These are phyloP conservation scores for Limnephilus rhombicus DNA, from an alignment of 2,888 invertebrate genomes.

Conservation along the genomic window DNA sequence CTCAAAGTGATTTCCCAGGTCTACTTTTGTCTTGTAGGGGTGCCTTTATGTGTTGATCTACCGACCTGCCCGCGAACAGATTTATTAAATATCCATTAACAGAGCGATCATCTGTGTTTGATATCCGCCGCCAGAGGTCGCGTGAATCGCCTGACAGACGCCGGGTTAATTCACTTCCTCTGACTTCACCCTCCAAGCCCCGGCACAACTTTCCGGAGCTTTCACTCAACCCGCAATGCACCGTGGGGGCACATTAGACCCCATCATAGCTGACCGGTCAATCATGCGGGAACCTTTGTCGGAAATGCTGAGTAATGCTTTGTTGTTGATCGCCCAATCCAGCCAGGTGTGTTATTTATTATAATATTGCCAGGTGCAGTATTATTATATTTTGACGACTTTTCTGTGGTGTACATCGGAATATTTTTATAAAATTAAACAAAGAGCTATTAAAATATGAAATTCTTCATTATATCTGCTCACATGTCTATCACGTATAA, in stretches of 20 bases:
- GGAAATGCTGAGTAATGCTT: not conserved
- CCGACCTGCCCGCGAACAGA: slow-evolving; percentile 1
- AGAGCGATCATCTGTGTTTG: slow-evolving; percentile 36
- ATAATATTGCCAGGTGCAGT: not conserved
- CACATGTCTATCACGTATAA: too few species aligned
- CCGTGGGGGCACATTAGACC: not conserved
- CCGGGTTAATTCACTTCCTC: slow-evolving; percentile 59
- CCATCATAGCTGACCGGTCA: not conserved
- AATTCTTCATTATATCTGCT: too few species aligned
- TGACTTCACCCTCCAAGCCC: not conserved
- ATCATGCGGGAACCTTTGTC: not conserved
- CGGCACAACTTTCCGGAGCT: slow-evolving; percentile 43
- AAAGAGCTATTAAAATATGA: too few species aligned
- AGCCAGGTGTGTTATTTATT: not conserved
- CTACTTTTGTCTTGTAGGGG: not conserved
- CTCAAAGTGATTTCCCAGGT: not conserved
- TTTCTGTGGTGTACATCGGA: not conserved
- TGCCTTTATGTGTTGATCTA: slow-evolving; percentile 13
- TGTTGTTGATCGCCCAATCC: not conserved
- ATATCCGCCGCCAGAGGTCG: slow-evolving; percentile 14
- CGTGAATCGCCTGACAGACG: slow-evolving; percentile 41
- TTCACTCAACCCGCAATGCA: slow-evolving; percentile 40
- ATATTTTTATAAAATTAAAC: not conserved
- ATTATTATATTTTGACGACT: not conserved
- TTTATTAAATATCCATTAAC: slow-evolving; percentile 56